Base-by-base conservation (phyloP, 1,140 invertebrate genomes). In the Zaprionus ornatus region DNA sequence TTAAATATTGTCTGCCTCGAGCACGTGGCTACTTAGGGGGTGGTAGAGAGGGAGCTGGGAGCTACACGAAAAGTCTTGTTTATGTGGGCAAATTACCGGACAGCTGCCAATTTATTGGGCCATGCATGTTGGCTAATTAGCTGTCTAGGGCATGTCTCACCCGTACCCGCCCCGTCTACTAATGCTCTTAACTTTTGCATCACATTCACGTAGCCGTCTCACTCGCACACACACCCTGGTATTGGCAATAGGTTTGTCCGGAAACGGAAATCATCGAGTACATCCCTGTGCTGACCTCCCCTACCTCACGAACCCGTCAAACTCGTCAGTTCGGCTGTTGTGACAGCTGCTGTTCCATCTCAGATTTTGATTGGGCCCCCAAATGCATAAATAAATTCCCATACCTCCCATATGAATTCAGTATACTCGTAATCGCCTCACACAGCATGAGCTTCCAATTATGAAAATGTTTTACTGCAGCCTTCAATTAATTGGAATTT, bases 41-140 rank as follows among this genome's bases (percentile, higher is more conserved):
- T 7, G n/a, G 0, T 5, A 1, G 40, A 7, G 37, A 15, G 0
- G 5, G 45, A 1, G n/a, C 17, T 17, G 3, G 2, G 2, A 3
- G 42, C 42, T 19, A 19, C 17, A 4, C 15, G 32, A 15, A 27
- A 50, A 40, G 55, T 4, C 71, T 68, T 69, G 55, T 74, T 74
- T 74, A 68, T 74, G 65, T 19, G 32, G n/a, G 3, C 32, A 42
- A 60, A 23, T 52, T 55, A 35, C 27, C 21, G n/a, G 29, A 27
- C 64, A 37, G 54, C 32, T 45, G 54, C 27, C 65, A 56, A 69
- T 69, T 74, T 74, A 69, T 74, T 45, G 48, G 35, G 1, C n/a
- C 32, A 65, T 23, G 72, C 50, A 69, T 69, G 72, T 35, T 40
- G 21, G 72, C 59, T 74, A 74, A 74, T 74, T 74, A 74, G 72